A percentile compares a stretch with the other conserved stretches of the same genome.
Conservation (phyloP, 2,888 invertebrate species). For the Napeogenes sylphis region DNA sequence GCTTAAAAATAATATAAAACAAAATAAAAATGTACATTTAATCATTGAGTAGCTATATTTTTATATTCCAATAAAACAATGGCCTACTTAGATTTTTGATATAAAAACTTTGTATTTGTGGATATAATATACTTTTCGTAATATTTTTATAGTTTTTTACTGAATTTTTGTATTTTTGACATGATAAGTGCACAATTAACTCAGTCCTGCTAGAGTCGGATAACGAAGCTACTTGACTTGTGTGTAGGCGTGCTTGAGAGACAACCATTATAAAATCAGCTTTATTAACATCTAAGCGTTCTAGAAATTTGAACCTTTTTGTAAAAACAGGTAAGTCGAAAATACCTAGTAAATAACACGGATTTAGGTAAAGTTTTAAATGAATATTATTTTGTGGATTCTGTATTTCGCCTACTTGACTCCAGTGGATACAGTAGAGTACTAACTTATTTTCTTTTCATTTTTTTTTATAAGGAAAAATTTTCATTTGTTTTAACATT, state of each 20-base stretch:
- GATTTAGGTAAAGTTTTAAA: too few species aligned
- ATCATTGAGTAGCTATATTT: too few species aligned
- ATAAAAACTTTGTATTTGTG: too few species aligned
- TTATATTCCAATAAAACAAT: too few species aligned
- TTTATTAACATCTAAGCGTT: not conserved
- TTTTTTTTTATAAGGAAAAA: too few species aligned
- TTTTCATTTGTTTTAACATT: too few species aligned
- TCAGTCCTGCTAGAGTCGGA: slow-evolving; percentile 1
- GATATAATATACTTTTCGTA: not conserved
- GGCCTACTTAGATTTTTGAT: too few species aligned
- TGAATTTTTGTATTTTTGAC: not conserved
- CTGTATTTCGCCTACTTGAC: slow-evolving; percentile 1
- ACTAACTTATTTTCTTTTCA: not conserved
- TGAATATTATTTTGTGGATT: not conserved
- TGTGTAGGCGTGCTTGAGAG: slow-evolving; percentile 1
- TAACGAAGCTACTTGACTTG: slow-evolving; percentile 4
- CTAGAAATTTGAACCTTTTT: too few species aligned
- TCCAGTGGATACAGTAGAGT: not conserved
- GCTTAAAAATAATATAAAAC: too few species aligned
- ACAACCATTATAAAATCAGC: not conserved
- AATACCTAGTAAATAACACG: too few species aligned
- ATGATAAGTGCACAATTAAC: slow-evolving; percentile 4
- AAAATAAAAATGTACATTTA: too few species aligned
- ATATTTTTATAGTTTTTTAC: not conserved
- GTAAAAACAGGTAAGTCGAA: too few species aligned